Conservation (phyloP, 2,113 vertebrate genomes). For the Damaliscus lunatus region DNA sequence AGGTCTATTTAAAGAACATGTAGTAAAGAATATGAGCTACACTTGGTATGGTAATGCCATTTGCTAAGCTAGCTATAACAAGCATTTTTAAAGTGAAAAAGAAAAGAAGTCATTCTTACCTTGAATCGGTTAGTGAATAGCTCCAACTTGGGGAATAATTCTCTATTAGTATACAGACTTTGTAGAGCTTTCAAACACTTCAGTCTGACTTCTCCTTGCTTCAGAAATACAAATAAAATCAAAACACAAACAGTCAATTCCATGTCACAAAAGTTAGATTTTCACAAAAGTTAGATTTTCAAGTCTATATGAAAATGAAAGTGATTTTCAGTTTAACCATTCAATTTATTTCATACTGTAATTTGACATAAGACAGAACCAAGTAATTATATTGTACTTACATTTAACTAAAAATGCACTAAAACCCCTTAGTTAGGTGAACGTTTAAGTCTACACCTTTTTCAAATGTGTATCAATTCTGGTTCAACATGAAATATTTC, state of each 20-base stretch:
- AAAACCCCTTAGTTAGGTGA: background rate
- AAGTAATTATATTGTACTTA: background rate
- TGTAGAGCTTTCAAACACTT: slow-evolving; percentile 99
- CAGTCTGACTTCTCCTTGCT: slow-evolving; percentile 99
- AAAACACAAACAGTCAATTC: slow-evolving; percentile 58
- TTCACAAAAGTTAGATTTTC: background rate
- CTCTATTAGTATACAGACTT: slow-evolving; percentile 97
- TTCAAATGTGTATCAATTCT: slow-evolving; percentile 21
- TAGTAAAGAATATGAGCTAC: background rate
- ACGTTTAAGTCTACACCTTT: background rate
- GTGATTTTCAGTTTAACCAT: slow-evolving; percentile 55
- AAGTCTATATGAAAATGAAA: slow-evolving; percentile 56
- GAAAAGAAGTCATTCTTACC: slow-evolving; percentile 80
- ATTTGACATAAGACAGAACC: background rate
- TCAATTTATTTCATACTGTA: slow-evolving; percentile 49
- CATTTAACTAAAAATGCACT: slow-evolving; percentile 13
- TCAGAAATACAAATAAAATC: slow-evolving; percentile 76
- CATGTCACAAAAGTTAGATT: background rate
- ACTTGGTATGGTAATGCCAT: background rate
- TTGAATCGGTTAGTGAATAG: slow-evolving; percentile 99
- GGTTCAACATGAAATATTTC: background rate
- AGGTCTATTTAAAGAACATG: background rate
- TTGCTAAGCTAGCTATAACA: background rate
- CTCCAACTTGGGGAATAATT: slow-evolving; percentile 97
- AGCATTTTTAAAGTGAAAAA: background rate